Base-by-base conservation (phyloP, 2,797 vertebrate species). In the Spinus pinus region DNA sequence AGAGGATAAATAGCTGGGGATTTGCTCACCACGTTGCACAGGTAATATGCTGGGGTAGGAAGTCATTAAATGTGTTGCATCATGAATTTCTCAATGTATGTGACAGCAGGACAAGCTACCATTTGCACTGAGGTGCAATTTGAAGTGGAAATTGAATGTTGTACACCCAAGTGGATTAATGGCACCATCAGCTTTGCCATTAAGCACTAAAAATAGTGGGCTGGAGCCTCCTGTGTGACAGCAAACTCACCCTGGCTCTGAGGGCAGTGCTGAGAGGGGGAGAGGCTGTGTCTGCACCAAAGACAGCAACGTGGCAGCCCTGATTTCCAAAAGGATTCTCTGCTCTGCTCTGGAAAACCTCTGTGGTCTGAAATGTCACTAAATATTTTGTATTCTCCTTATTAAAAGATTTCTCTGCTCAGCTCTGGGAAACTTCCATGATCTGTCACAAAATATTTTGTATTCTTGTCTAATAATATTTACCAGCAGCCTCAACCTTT, bases 151-250 rank as follows among this genome's bases (percentile, higher is more conserved):
- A 92, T 82, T 23, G 49, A 39, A 83, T 33, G 54, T 47, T 91
- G 49, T 50, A 61, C 37, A 56, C 42, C 57, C 15, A 71, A 94
- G 72, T 90, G 94, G 82, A 91, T 88, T 95, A 96, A 96, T 94
- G 90, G 90, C 57, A 47, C 75, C 70, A 50, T 93, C 91, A 89
- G 37, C 60, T 92, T 74, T 49, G 57, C 87, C 77, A 91, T 95
- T 93, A 94, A 78, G 42, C 21, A 39, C 72, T 93, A 91, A 94
- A 96, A 88, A 78, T 65, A 73, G 72, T 33, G 49, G 31, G 31
- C 17, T 67, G 22, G n/a, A 94, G 35, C 49, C 39, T 69, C n/a
- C 10, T 44, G 41, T 56, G 21, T 91, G 50, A 44, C 2, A 27
- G 41, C 30, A 89, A 86, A 41, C 71, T 82, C 60, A 35, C 61